phyloP scores from a whole-genome alignment of 2,113 vertebrate species.

The Seriola dumerili region DNA sequence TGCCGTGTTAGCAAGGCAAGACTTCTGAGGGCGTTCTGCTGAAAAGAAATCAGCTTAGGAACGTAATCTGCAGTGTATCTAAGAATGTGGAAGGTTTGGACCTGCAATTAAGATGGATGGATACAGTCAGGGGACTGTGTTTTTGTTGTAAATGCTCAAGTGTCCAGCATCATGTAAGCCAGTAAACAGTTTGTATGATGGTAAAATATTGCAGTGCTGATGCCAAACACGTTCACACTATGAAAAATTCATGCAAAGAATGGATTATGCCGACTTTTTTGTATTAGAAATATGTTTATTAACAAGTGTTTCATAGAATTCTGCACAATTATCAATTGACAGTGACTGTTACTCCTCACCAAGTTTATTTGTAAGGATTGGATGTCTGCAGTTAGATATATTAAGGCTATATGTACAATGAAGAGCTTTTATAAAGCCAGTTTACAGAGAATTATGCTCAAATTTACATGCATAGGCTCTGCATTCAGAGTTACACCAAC shows the following conservation, averaged over 20 bases:
- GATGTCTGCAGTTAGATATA: conserved; percentile 6
- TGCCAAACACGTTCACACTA: background rate
- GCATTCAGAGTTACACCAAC: conserved; percentile 8
- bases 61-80: conserved; percentile 7
- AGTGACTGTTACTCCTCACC: background rate
- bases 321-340: background rate
- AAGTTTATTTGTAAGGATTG: background rate
- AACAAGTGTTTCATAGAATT: background rate
- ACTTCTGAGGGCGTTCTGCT: conserved; percentile 44
- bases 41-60: conserved; percentile 31
- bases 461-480: background rate
- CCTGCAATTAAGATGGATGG: background rate
- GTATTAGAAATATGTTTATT: background rate
- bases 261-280: background rate
- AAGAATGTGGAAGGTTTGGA: background rate
- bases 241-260: background rate
- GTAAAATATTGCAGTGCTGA: background rate
- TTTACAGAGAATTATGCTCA: background rate
- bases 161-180: background rate
- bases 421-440: background rate
- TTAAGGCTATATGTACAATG: background rate
- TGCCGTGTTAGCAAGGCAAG: background rate
- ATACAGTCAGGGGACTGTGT: background rate
- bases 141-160: background rate
- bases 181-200: conserved; percentile 4